Evolutionary conservation across 2,888 invertebrate genomes (phyloP).

Genomic region (Acrobasis suavella): DNA sequence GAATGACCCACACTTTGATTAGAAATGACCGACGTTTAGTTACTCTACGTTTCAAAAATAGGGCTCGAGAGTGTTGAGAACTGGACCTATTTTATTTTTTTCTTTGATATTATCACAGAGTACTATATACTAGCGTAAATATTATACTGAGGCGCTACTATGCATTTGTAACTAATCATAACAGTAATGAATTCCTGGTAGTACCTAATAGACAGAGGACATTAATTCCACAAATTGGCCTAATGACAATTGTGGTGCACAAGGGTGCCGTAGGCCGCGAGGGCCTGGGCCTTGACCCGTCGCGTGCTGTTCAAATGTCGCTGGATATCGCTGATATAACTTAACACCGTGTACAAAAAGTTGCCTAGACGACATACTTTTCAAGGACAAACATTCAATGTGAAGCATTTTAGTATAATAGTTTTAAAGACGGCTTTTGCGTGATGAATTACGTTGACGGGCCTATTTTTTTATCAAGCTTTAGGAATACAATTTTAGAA

Average conservation of each 20-base stretch:
- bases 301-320: slow-evolving; percentile 66
- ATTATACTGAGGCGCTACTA: not conserved
- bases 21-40: no score
- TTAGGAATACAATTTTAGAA: no score
- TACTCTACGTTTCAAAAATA: no score
- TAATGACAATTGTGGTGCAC: slow-evolving; percentile 59
- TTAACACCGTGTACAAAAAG: slow-evolving; percentile 29
- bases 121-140: no score
- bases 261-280: slow-evolving; percentile 40
- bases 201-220: slow-evolving; percentile 36
- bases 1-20: no score
- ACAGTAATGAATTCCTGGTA: slow-evolving; percentile 32
- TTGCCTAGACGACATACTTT: slow-evolving; percentile 28
- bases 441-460: slow-evolving; percentile 2
- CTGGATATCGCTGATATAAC: slow-evolving; percentile 46
- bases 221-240: slow-evolving; percentile 69
- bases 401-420: slow-evolving; percentile 4
- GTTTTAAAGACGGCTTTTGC: slow-evolving; percentile 7
- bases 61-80: no score
- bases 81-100: not conserved
- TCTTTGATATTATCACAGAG: no score
- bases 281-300: slow-evolving; percentile 62
- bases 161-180: not conserved
- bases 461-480: not conserved
- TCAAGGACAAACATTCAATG: slow-evolving; percentile 21